Evolutionary conservation across 2,797 vertebrate species (phyloP).

Genomic region (Hippoglossus hippoglossus): DNA sequence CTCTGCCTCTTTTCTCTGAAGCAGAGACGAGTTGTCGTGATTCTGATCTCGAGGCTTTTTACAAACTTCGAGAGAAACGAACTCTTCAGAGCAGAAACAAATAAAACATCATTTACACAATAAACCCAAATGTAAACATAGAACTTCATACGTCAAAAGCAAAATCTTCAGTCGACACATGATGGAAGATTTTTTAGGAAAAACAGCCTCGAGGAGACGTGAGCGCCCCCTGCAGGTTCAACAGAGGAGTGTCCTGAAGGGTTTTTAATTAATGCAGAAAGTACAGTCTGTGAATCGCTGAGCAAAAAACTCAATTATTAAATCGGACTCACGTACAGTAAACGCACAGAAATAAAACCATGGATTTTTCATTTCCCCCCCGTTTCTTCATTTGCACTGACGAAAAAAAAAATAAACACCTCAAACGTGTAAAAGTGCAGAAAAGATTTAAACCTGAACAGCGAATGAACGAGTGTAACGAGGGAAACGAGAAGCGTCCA

Average conservation of each 20-base stretch:
- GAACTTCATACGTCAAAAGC: constrained; percentile 50
- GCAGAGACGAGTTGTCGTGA: no score
- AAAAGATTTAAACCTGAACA: constrained; percentile 38
- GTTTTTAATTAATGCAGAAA: no score
- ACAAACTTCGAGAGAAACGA: constrained; percentile 10
- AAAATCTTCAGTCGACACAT: constrained; percentile 35
- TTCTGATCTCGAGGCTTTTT: constrained; percentile 18
- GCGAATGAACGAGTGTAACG: constrained; percentile 13
- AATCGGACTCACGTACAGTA: constrained; percentile 38
- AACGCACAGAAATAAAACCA: constrained; percentile 19
- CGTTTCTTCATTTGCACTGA: constrained; percentile 30
- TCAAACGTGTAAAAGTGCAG: constrained; percentile 46
- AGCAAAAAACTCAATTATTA: no score
- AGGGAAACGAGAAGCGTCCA: not conserved
- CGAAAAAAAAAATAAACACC: constrained; percentile 17
- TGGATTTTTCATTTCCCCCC: constrained; percentile 1
- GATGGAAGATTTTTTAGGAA: constrained; percentile 12
- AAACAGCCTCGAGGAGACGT: not conserved
- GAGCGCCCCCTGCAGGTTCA: no score
- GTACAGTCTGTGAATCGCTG: no score
- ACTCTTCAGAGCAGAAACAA: constrained; percentile 46
- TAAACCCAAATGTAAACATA: constrained; percentile 70
- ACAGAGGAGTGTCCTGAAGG: no score
- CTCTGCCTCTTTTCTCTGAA: no score
- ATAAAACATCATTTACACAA: constrained; percentile 48